Conservation (phyloP, 2,113 vertebrate genomes). For the Grammomys surdaster region DNA sequence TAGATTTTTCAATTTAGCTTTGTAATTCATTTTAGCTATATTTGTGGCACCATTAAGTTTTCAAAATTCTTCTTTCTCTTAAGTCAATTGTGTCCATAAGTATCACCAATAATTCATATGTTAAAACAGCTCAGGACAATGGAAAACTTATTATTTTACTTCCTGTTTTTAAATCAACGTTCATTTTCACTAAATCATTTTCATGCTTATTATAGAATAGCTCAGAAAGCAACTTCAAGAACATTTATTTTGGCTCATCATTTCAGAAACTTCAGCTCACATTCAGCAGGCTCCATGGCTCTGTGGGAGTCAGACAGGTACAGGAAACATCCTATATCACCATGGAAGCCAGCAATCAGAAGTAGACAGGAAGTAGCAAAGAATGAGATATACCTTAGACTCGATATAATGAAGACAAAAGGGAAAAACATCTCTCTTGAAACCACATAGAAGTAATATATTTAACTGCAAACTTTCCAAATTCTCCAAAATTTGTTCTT, state of each 20-base stretch:
- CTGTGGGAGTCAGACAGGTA: background rate
- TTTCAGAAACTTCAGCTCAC: background rate
- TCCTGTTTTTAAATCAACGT: background rate
- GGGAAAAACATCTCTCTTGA: background rate
- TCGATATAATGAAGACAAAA: background rate
- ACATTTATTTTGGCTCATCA: background rate
- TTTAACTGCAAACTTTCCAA: background rate
- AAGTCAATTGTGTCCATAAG: background rate
- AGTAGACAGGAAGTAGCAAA: background rate
- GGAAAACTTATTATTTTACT: background rate
- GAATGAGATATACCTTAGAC: background rate
- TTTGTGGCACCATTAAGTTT: background rate
- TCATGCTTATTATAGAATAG: background rate
- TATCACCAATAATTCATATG: background rate
- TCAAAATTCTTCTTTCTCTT: background rate
- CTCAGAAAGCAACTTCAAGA: background rate
- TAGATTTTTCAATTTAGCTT: background rate
- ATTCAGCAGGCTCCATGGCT: background rate
- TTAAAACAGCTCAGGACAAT: background rate
- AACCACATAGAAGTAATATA: background rate
- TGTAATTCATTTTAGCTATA: background rate
- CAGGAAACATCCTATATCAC: background rate
- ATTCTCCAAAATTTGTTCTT: background rate
- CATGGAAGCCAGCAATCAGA: background rate
- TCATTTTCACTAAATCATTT: background rate